phyloP scores from a whole-genome alignment of 2,888 invertebrate genomes.

The Lepidochrysops patricia region DNA sequence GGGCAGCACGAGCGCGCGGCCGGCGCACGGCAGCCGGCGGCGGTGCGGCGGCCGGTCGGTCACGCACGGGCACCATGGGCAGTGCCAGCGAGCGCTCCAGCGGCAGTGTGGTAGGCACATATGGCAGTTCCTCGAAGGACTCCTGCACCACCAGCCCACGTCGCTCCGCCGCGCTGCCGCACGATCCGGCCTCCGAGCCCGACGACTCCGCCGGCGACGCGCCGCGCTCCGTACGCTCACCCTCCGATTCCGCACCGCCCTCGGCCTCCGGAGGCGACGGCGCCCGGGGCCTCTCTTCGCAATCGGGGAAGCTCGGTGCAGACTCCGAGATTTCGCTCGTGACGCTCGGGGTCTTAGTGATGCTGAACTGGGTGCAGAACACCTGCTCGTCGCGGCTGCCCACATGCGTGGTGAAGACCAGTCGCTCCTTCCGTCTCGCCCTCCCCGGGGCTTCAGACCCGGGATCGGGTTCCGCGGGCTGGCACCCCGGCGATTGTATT shows the following conservation, averaged over 20 bases:
- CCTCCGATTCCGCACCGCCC: conserved; percentile 20
- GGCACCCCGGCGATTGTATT: neutral
- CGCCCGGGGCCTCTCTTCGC: conserved; percentile 66
- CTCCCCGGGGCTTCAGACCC: conserved; percentile 28
- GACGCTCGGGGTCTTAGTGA: conserved; percentile 78
- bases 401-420: conserved; percentile 79
- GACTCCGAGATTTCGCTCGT: conserved; percentile 76
- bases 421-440: conserved; percentile 48
- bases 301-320: conserved; percentile 61
- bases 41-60: conserved; percentile 48
- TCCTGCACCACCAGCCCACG: conserved; percentile 82
- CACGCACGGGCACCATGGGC: conserved; percentile 84
- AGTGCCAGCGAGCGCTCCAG: conserved; percentile 87
- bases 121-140: conserved; percentile 90
- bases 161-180: conserved; percentile 79
- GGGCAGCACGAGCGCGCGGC: conserved; percentile 81
- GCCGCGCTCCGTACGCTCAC: conserved; percentile 25
- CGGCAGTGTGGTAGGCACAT: conserved; percentile 92
- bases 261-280: conserved; percentile 20
- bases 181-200: conserved; percentile 78
- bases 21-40: conserved; percentile 54
- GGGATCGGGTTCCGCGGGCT: conserved; percentile 17
- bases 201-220: conserved; percentile 68
- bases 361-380: conserved; percentile 78
- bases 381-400: conserved; percentile 82